Percentiles rank a stretch among this genome's conserved stretches.
Conservation (phyloP, 2,888 invertebrate species). For the Parnassius smintheus region DNA sequence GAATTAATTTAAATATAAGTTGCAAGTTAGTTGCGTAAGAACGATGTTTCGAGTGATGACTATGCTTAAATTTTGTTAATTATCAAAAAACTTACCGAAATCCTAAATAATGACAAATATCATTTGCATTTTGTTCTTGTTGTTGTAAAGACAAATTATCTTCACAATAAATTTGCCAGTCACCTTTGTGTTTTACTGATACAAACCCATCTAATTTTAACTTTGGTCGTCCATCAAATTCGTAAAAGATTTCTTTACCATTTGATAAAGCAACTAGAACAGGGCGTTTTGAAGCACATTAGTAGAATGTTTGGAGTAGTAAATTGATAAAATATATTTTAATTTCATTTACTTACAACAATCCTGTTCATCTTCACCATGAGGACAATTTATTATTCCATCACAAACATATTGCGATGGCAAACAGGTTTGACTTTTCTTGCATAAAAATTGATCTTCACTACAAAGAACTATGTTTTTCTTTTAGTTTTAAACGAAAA, state of each 20-base stretch:
- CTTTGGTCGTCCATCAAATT: slow-evolving; percentile 82
- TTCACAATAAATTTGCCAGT: slow-evolving; percentile 85
- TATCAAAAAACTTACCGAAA: slow-evolving; percentile 72
- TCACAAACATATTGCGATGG: slow-evolving; percentile 83
- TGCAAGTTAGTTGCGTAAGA: no score
- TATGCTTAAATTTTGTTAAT: background rate
- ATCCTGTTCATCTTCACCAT: slow-evolving; percentile 88
- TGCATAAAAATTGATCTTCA: slow-evolving; percentile 82
- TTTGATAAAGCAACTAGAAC: slow-evolving; percentile 85
- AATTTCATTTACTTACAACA: slow-evolving; percentile 83
- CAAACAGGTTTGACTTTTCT: slow-evolving; percentile 83
- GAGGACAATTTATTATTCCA: slow-evolving; percentile 82
- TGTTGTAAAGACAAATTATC: slow-evolving; percentile 63
- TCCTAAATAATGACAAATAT: slow-evolving; percentile 85
- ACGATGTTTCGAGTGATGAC: no score
- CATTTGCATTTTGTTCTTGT: slow-evolving; percentile 72
- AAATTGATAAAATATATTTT: background rate
- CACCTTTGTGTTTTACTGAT: slow-evolving; percentile 80
- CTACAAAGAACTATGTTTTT: slow-evolving; percentile 79
- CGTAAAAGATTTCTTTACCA: slow-evolving; percentile 81
- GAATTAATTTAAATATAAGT: no score
- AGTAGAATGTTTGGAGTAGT: no score
- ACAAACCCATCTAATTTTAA: slow-evolving; percentile 83
- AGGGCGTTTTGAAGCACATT: no score
- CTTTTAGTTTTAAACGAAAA: background rate